phyloP scores from a whole-genome alignment of 1,140 invertebrate species.

The Manduca sexta region DNA sequence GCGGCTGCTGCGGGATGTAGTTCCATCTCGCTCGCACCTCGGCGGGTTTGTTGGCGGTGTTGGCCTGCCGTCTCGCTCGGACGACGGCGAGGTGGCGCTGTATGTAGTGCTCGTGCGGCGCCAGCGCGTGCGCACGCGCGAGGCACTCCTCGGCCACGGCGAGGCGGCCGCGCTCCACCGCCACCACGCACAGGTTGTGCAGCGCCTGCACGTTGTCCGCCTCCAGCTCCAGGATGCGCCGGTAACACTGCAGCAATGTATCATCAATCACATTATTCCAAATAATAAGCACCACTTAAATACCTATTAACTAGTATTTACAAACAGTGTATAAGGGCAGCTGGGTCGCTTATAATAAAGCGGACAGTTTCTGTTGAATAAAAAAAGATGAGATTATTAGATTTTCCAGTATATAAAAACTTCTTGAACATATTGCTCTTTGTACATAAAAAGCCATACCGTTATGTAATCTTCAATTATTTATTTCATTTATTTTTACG shows the following conservation, averaged over 20 bases:
- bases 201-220: slow-evolving; percentile 94
- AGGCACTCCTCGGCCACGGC: slow-evolving; percentile 89
- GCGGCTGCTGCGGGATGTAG: slow-evolving; percentile 64
- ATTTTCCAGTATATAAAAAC: too few relatives aligned
- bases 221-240: slow-evolving; percentile 88
- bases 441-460: too few relatives aligned
- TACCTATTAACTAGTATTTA: not conserved
- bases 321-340: too few relatives aligned
- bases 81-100: slow-evolving; percentile 91
- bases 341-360: too few relatives aligned
- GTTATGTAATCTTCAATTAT: too few relatives aligned
- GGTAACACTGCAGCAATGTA: slow-evolving; percentile 82
- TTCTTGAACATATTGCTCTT: too few relatives aligned
- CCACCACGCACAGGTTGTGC: slow-evolving; percentile 97
- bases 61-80: slow-evolving; percentile 76
- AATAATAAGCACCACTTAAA: not conserved
- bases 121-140: slow-evolving; percentile 83
- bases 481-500: too few relatives aligned
- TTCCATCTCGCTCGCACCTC: slow-evolving; percentile 59
- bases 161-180: slow-evolving; percentile 92
- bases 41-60: slow-evolving; percentile 9
- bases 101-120: slow-evolving; percentile 93
- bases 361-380: too few relatives aligned
- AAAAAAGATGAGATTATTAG: too few relatives aligned
- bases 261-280: not conserved